phyloP scores from a whole-genome alignment of 1,140 invertebrate genomes.

The Rhysida immarginata region DNA sequence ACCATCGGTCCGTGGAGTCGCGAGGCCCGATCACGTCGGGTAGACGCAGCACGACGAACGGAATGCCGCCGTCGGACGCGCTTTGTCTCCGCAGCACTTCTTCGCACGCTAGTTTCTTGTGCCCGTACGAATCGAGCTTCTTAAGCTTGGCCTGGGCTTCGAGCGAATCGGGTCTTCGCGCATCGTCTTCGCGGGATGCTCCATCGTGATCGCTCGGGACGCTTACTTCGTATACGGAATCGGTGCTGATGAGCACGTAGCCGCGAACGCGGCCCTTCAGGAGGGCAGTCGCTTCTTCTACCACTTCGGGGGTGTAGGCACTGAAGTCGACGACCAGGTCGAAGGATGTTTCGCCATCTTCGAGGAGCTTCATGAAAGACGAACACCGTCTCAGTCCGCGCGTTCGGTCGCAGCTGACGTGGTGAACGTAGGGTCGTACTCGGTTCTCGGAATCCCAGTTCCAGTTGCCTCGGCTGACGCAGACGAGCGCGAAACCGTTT shows the following conservation, averaged over 20 bases:
- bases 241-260: slow-evolving; percentile 36
- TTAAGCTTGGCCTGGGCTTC: slow-evolving; percentile 20
- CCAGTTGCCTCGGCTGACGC: slow-evolving; percentile 34
- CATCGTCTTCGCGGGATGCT: slow-evolving; percentile 23
- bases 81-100: slow-evolving; percentile 24
- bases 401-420: slow-evolving; percentile 29
- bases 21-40: slow-evolving; percentile 36
- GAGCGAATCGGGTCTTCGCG: slow-evolving; percentile 24
- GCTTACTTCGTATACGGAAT: slow-evolving; percentile 38
- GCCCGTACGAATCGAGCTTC: slow-evolving; percentile 29
- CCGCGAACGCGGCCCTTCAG: slow-evolving; percentile 24
- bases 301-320: slow-evolving; percentile 28
- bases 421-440: slow-evolving; percentile 27
- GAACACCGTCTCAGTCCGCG: slow-evolving; percentile 24
- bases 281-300: slow-evolving; percentile 24
- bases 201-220: slow-evolving; percentile 10
- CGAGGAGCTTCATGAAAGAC: slow-evolving; percentile 21
- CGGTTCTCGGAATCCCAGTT: slow-evolving; percentile 30
- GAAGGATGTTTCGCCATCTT: slow-evolving; percentile 18
- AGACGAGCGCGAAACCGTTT: slow-evolving; percentile 21
- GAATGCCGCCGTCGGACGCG: slow-evolving; percentile 20
- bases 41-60: slow-evolving; percentile 31
- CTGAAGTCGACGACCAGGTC: slow-evolving; percentile 36
- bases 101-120: slow-evolving; percentile 31
- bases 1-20: slow-evolving; percentile 34